These are phyloP conservation scores for Perognathus longimembris DNA, from an alignment of 2,113 vertebrate species.

Conservation along the genomic window DNA sequence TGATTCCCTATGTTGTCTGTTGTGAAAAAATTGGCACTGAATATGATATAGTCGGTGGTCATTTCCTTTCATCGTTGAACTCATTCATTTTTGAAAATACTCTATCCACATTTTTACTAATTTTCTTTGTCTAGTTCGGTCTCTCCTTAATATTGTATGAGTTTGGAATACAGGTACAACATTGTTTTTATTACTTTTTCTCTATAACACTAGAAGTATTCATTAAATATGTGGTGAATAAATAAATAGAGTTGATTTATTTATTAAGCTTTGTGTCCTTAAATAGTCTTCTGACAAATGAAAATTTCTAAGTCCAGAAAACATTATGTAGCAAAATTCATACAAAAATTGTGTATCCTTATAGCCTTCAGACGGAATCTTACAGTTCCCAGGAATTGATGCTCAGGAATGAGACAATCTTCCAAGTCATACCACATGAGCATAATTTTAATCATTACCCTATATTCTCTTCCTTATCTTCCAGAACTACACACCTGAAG, in stretches of 20 bases:
- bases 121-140: not conserved
- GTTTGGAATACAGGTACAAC: not conserved
- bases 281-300: not conserved
- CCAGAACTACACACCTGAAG: not conserved
- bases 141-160: not conserved
- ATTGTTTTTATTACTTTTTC: not conserved
- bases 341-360: not conserved
- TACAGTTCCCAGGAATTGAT: not conserved
- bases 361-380: not conserved
- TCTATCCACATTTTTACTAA: not conserved
- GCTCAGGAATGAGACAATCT: not conserved
- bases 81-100: not conserved
- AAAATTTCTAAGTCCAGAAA: not conserved
- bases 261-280: not conserved
- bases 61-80: not conserved
- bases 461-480: not conserved
- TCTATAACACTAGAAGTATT: not conserved
- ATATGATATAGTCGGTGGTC: not conserved
- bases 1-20: not conserved
- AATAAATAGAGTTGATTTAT: not conserved
- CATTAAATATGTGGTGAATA: not conserved
- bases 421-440: not conserved
- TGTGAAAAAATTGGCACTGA: not conserved
- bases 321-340: not conserved
- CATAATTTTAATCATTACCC: not conserved